Evolutionary conservation across 2,113 vertebrate species (phyloP), one percentile per base, ranked within the genome.

Genomic region (Stigmatopora argus): DNA sequence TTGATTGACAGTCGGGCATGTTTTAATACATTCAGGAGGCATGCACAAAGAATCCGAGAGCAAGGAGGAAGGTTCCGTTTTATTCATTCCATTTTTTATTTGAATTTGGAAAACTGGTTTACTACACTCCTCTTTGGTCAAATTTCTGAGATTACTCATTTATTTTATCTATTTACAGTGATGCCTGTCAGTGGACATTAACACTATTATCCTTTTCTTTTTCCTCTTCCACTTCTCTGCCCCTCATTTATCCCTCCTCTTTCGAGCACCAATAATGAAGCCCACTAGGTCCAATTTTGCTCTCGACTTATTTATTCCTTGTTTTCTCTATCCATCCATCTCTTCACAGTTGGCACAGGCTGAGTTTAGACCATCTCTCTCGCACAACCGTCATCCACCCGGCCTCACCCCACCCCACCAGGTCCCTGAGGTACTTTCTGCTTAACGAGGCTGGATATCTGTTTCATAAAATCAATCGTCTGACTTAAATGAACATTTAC

Each of bases 401-500:
- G 26, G 26, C 26, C 63, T 46, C 52, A 59, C 44, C 19, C n/a
- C 17, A 62, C 35, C 59, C n/a, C 62, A 48, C 57, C 86, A 31
- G 21, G 74, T 95, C 93, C 94, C 95, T 86, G 83, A 89, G 94
- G 97, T 91, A 87, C 85, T 92, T 90, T 95, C 92, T 90, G 79
- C 70, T 85, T 93, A 92, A 93, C 87, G 80, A 92, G 92, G 72
- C 92, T 90, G 91, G 80, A 87, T 88, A 94, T 97, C 93, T 90
- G 89, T 92, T 94, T 93, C 92, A 91, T 76, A 87, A 94, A 94
- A 98, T 97, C 93, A 90, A 92, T 89, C 86, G 87, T 89, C 92
- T 87, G 87, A 86, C 87, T 88, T 97, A 94, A 97, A 95, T 91
- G 94, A 94, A 92, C 92, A 93, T 94, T 94, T 92, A 90, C 88